These are phyloP conservation scores for Chelonia mydas DNA, from an alignment of 2,797 vertebrate species.

Conservation along the genomic window DNA sequence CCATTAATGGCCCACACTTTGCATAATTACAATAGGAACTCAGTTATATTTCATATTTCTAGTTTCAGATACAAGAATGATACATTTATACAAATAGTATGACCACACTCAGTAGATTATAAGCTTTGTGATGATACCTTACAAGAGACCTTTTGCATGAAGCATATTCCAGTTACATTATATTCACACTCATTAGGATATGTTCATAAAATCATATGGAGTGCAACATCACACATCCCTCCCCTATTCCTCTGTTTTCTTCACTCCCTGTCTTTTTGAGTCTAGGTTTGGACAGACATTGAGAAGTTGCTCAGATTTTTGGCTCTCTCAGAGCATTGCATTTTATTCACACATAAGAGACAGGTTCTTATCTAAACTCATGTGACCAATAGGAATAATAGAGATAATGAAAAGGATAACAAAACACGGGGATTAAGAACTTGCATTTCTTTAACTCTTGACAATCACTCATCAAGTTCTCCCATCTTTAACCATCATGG, in stretches of 20 bases:
- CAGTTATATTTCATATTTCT: too few species aligned
- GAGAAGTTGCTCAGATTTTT: conserved; percentile 3
- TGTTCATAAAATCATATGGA: too few species aligned
- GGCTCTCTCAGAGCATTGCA: neutral
- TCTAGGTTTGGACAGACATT: neutral
- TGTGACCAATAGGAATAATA: conserved; percentile 21
- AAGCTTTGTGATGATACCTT: too few species aligned
- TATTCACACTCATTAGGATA: too few species aligned
- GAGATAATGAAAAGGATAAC: neutral
- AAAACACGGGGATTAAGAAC: neutral
- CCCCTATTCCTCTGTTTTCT: neutral
- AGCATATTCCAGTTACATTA: too few species aligned
- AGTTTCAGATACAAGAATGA: too few species aligned
- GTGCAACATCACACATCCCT: too few species aligned
- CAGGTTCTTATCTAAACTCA: conserved; percentile 43
- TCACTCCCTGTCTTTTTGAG: neutral
- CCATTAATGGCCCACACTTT: too few species aligned
- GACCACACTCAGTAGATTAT: too few species aligned
- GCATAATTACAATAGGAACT: too few species aligned
- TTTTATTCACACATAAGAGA: conserved; percentile 30
- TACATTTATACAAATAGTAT: too few species aligned
- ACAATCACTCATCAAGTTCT: neutral
- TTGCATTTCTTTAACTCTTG: accelerated
- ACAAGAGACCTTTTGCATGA: too few species aligned
- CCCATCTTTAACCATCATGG: accelerated